A percentile compares a stretch with the other conserved stretches of the same genome.
Evolutionary conservation across 2,113 vertebrate species (phyloP).

Genomic region (Geothlypis trichas): DNA sequence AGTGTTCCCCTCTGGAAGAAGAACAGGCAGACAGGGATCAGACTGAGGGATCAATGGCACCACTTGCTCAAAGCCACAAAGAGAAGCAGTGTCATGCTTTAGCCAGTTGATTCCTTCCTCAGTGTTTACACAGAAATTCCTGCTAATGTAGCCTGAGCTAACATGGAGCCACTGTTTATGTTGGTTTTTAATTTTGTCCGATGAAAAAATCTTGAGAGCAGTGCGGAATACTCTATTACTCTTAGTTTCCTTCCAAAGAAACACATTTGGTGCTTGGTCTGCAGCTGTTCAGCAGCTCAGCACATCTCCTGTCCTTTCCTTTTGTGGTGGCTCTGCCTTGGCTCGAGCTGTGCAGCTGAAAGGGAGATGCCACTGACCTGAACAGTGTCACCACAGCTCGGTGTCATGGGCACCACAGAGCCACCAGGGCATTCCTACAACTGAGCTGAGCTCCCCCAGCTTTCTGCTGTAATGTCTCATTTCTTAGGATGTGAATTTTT

Average conservation of each 20-base stretch:
- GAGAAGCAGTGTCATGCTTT: not conserved
- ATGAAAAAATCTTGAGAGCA: not conserved
- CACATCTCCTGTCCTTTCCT: not conserved
- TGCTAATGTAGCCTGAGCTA: not conserved
- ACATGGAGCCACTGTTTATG: accelerated
- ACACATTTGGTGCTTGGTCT: not conserved
- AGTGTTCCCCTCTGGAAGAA: not conserved
- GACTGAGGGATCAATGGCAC: not conserved
- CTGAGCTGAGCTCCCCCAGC: not conserved
- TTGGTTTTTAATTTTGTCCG: not conserved
- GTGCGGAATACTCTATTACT: accelerated
- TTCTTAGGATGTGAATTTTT: not conserved
- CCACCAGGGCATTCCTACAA: not conserved
- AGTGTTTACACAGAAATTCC: not conserved
- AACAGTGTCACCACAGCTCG: accelerated
- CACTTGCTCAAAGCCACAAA: not conserved
- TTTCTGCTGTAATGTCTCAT: not conserved
- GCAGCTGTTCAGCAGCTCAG: not conserved
- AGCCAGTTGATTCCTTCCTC: not conserved
- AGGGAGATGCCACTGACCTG: not conserved
- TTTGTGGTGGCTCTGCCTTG: not conserved
- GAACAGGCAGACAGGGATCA: not conserved
- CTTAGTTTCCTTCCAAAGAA: not conserved
- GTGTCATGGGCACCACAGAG: accelerated
- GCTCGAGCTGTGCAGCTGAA: not conserved